Evolutionary conservation across 2,888 invertebrate species (phyloP).

Genomic region (Ellobium chinense): DNA sequence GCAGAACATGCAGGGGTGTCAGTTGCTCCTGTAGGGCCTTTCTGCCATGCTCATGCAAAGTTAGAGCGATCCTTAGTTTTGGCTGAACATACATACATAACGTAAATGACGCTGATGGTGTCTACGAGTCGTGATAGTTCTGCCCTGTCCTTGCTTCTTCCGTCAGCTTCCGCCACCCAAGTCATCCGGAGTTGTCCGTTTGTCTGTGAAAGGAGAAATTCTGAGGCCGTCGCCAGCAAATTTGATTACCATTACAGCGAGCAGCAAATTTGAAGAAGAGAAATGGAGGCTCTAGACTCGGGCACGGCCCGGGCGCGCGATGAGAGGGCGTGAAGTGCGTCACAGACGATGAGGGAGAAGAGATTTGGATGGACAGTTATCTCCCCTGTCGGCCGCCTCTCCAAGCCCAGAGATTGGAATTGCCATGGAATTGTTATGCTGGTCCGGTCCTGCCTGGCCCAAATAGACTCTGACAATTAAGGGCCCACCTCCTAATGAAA

Average conservation of each 20-base stretch:
- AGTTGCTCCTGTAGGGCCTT: too few relatives aligned
- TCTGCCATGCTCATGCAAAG: too few relatives aligned
- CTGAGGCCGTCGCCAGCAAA: constrained; percentile 31
- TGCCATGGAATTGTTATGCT: constrained; percentile 41
- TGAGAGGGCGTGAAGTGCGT: constrained; percentile 27
- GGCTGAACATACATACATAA: too few relatives aligned
- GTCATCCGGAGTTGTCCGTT: too few relatives aligned
- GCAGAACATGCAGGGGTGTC: too few relatives aligned
- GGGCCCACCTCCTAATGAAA: constrained; percentile 42
- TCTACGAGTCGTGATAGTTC: too few relatives aligned
- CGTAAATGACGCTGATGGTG: too few relatives aligned
- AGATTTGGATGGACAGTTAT: constrained; percentile 48
- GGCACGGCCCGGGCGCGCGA: constrained; percentile 35
- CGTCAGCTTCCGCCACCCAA: too few relatives aligned
- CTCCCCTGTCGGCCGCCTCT: constrained; percentile 33
- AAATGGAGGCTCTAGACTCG: constrained; percentile 33
- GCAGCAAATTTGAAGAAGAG: constrained; percentile 42
- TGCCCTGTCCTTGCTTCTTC: too few relatives aligned
- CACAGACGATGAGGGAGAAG: constrained; percentile 18
- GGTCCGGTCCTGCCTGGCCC: constrained; percentile 21
- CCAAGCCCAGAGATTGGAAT: constrained; percentile 30
- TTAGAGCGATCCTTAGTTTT: too few relatives aligned
- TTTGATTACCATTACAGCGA: constrained; percentile 40
- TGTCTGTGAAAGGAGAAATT: constrained; percentile 28
- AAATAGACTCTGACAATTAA: constrained; percentile 45